Percentiles rank a stretch among this genome's conserved stretches.
Conservation (phyloP, 2,888 invertebrate species). For the Heliconius ismenius region DNA sequence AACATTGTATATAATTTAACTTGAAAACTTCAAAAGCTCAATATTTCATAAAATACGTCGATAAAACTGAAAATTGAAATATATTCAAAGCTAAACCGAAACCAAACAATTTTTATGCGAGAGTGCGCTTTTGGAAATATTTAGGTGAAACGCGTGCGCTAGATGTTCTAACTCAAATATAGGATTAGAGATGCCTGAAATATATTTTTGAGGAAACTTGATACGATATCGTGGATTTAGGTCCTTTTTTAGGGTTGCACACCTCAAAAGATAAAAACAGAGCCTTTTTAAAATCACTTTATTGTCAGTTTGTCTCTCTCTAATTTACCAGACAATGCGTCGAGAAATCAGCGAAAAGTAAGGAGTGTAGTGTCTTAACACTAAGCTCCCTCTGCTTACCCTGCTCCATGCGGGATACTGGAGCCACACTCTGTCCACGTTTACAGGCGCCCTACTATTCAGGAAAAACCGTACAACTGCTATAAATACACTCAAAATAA, state of each 20-base stretch:
- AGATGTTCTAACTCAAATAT: background rate
- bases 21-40: background rate
- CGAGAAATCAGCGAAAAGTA: no score
- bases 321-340: no score
- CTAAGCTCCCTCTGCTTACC: no score
- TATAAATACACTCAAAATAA: background rate
- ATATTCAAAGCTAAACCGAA: slow-evolving; percentile 27
- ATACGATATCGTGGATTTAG: background rate
- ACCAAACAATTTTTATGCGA: slow-evolving; percentile 24
- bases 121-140: slow-evolving; percentile 17
- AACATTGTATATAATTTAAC: slow-evolving; percentile 13
- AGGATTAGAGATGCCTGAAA: background rate
- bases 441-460: no score
- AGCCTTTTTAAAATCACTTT: no score
- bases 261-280: no score
- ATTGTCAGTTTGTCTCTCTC: no score
- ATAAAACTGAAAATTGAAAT: slow-evolving; percentile 25
- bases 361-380: no score
- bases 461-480: background rate
- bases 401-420: no score
- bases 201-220: background rate
- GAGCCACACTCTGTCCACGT: no score
- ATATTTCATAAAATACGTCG: slow-evolving; percentile 13
- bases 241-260: no score
- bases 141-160: slow-evolving; percentile 30